Percentiles rank a stretch among this genome's conserved stretches.
Evolutionary conservation across 2,797 vertebrate species (phyloP).

Genomic region (Etheostoma perlongum): DNA sequence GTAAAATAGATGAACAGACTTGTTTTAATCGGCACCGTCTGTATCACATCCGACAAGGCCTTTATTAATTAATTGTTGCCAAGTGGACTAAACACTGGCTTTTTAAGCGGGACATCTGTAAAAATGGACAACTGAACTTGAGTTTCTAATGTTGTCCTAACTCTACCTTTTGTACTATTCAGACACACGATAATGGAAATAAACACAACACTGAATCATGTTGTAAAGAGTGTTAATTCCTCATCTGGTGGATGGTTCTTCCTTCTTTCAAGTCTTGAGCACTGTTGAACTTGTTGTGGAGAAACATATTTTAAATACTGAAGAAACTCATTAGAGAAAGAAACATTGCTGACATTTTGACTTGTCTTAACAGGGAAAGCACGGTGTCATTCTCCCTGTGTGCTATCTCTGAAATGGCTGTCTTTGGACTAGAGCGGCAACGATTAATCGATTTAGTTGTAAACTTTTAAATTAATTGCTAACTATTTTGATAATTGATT

Average conservation of each 20-base stretch:
- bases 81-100: conserved; percentile 58
- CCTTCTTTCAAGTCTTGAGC: conserved; percentile 4
- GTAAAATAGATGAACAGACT: conserved; percentile 31
- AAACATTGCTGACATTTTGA: not conserved
- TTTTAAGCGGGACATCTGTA: conserved; percentile 60
- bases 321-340: too few relatives aligned
- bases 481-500: too few relatives aligned
- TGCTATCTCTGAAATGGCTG: not conserved
- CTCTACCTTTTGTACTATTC: conserved; percentile 77
- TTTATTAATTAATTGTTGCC: conserved; percentile 63
- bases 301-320: not conserved
- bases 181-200: conserved; percentile 71
- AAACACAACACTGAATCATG: conserved; percentile 62
- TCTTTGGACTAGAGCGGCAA: not conserved
- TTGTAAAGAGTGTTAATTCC: conserved; percentile 9
- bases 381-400: not conserved
- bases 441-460: too few relatives aligned
- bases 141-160: conserved; percentile 62
- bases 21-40: conserved; percentile 41
- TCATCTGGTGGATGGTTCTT: not conserved
- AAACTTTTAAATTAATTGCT: too few relatives aligned
- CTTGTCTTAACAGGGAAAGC: not conserved
- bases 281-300: not conserved
- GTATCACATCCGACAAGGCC: conserved; percentile 46
- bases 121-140: conserved; percentile 54